Conservation (phyloP, 2,113 vertebrate genomes). For the Gymnobelideus leadbeateri region DNA sequence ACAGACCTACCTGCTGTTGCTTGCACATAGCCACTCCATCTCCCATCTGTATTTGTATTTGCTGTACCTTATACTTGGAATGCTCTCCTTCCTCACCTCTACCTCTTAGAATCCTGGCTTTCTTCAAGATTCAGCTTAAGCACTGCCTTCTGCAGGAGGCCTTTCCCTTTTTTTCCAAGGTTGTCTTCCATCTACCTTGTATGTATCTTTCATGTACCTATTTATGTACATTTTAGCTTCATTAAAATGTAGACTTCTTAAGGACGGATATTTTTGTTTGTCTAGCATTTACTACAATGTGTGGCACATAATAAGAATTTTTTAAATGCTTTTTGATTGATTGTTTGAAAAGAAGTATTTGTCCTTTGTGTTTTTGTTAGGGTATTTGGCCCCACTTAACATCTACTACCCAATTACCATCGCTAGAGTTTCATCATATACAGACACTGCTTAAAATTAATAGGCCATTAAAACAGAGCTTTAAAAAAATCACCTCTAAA, state of each 20-base stretch:
- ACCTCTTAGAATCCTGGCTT: background rate
- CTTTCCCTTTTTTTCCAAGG: background rate
- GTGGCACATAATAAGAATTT: background rate
- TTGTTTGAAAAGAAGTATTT: constrained; percentile 36
- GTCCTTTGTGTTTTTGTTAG: background rate
- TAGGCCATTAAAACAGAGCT: background rate
- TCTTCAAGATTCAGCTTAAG: background rate
- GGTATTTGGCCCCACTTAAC: background rate
- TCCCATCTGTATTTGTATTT: background rate
- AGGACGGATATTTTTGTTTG: background rate
- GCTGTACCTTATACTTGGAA: background rate
- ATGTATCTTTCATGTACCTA: background rate
- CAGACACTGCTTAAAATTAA: background rate
- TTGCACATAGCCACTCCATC: background rate
- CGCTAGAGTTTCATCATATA: background rate
- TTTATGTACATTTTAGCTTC: background rate
- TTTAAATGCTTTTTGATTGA: background rate
- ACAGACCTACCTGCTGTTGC: background rate
- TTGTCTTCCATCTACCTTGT: background rate
- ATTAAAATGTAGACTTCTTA: background rate
- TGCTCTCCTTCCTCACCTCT: background rate
- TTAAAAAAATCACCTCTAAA: background rate
- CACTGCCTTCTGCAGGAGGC: background rate
- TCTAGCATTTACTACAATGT: background rate
- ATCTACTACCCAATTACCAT: background rate